phyloP scores from a whole-genome alignment of 2,113 vertebrate species.

The Numenius arquata region DNA sequence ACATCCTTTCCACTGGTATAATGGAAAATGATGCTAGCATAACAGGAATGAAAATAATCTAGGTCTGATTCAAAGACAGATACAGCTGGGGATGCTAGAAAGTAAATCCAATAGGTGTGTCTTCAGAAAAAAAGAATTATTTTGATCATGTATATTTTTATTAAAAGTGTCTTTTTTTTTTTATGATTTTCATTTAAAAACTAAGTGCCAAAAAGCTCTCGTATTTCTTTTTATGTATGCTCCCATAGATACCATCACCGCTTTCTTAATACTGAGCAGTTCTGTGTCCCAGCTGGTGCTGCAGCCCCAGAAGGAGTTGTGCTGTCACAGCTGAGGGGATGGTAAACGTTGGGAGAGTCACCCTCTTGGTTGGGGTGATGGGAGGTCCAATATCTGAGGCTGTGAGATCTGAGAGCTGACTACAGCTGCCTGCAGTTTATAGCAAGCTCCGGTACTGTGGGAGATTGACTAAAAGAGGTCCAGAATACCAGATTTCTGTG shows the following conservation, averaged over 20 bases:
- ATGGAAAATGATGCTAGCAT: neutral
- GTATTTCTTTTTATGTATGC: neutral
- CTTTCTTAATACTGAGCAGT: neutral
- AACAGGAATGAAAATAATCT: conserved; percentile 3
- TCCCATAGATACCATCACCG: neutral
- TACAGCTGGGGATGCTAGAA: neutral
- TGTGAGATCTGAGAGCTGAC: neutral
- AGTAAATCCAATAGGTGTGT: neutral
- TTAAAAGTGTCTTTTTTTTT: neutral
- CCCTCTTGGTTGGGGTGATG: neutral
- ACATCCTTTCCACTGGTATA: neutral
- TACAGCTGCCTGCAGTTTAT: neutral
- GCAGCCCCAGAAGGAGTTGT: neutral
- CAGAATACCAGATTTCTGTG: neutral
- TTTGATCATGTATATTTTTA: neutral
- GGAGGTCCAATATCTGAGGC: neutral
- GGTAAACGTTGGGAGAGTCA: neutral
- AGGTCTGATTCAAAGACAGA: neutral
- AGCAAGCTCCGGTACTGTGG: neutral
- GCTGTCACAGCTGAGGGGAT: neutral
- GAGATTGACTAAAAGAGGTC: neutral
- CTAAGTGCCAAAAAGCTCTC: neutral
- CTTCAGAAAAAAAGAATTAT: neutral
- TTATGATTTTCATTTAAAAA: neutral
- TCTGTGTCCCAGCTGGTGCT: neutral